Evolutionary conservation across 2,113 vertebrate species (phyloP), one percentile per base, ranked within the genome.

Genomic region (Calonectris borealis): DNA sequence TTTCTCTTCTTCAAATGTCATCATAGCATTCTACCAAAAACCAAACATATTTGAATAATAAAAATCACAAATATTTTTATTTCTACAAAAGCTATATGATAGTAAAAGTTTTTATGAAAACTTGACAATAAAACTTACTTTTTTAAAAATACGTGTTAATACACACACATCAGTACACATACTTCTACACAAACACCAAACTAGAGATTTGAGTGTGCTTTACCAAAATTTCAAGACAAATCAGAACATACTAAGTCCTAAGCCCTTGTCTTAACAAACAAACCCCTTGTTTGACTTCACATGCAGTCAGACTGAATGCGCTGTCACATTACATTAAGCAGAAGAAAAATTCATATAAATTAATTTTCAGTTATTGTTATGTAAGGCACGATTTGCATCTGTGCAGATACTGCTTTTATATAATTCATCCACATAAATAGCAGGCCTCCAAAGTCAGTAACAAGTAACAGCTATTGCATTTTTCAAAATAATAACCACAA

Each of bases 1-100:
- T 96, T 99, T 99, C 97, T 99, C 99, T 96, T 99, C 99, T 97
- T 99, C 99, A 97, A 99, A 99, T 3, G 99, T 99, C 99, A 99
- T 99, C 99, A 99, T 99, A 92, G 99, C 99, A 83, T 99, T 99
- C 99, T 99, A 97, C 31, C 80, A 91, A 96, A 93, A 96, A 31
- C 10, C 46, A 96, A 94, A 46, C 27, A 84, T 11, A 40, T 71
- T 24, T 89, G 42, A 91, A 92, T 48, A 4, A 64, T 13, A 62
- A 48, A 87, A 86, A 42, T 21, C 16, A 51, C 11, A 92, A 73
- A 66, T 78, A 62, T 13, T 69, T 79, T 31, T 83, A 66, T 52
- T 78, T 73, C n/a, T 85, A 61, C 6, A 72, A 82, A 88, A 94
- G 31, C 16, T 90, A 32, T 1, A 46, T 16, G 36, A 62, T 0